Conservation (phyloP, 2,113 vertebrate species). For the Ursus arctos region DNA sequence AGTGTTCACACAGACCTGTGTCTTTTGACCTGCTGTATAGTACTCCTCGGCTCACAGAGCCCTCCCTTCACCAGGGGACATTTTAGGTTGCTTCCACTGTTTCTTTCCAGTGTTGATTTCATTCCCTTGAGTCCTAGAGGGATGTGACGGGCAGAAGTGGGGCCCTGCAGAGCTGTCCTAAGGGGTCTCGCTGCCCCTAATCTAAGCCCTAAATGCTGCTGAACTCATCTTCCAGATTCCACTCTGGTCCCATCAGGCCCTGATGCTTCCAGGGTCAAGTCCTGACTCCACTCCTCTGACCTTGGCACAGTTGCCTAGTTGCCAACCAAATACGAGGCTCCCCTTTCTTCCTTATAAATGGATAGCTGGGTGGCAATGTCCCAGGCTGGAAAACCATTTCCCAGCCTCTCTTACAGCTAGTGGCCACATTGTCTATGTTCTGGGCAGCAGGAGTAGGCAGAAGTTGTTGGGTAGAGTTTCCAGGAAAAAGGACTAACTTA, state of each 20-base stretch:
- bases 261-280: background rate
- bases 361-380: background rate
- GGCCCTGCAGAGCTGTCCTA: background rate
- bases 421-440: background rate
- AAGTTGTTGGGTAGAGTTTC: background rate
- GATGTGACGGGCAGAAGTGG: background rate
- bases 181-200: background rate
- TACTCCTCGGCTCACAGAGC: background rate
- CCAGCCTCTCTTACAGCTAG: background rate
- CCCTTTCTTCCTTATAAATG: background rate
- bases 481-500: background rate
- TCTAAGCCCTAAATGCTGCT: background rate
- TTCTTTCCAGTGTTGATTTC: background rate
- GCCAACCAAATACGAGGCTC: background rate
- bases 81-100: background rate
- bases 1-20: background rate
- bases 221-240: background rate
- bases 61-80: background rate
- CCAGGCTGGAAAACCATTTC: background rate
- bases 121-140: background rate
- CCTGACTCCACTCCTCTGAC: background rate
- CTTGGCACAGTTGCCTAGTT: background rate
- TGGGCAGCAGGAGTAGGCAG: background rate
- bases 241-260: background rate
- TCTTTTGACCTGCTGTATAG: background rate